Evolutionary conservation across 2,797 vertebrate genomes (phyloP).

Genomic region (Geotrypetes seraphini): DNA sequence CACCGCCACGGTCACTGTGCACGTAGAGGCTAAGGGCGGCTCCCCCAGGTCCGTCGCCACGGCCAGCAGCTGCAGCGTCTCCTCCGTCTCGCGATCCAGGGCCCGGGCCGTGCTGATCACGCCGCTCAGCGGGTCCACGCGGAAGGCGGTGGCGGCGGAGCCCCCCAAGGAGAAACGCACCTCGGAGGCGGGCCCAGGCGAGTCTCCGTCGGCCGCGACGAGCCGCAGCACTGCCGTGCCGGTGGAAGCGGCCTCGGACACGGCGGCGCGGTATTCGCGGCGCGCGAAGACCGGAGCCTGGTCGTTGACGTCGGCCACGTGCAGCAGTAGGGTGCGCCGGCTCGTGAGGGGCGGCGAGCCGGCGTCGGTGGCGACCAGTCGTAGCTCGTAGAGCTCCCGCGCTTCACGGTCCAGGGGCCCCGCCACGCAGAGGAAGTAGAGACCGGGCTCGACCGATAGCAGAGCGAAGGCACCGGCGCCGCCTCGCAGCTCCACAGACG

Average conservation of each 20-base stretch:
- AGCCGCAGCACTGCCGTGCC: constrained; percentile 67
- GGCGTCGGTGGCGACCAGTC: constrained; percentile 62
- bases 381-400: too few relatives aligned
- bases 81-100: constrained; percentile 68
- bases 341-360: constrained; percentile 63
- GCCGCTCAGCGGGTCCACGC: constrained; percentile 60
- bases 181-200: constrained; percentile 55
- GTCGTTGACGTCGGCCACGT: constrained; percentile 72
- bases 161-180: constrained; percentile 57
- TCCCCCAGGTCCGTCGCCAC: constrained; percentile 67
- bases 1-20: constrained; percentile 61
- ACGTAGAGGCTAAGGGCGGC: constrained; percentile 61
- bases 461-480: constrained; percentile 63
- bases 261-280: constrained; percentile 41
- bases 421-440: constrained; percentile 72
- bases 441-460: constrained; percentile 50
- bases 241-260: constrained; percentile 62
- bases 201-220: constrained; percentile 65
- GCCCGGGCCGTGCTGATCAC: constrained; percentile 51
- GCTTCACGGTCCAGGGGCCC: constrained; percentile 68
- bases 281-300: constrained; percentile 63
- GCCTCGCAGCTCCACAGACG: constrained; percentile 51
- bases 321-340: constrained; percentile 53
- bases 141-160: constrained; percentile 33
- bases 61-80: constrained; percentile 60